These are phyloP conservation scores for western clawed frog (Xenopus tropicalis) DNA, from an alignment of 2,113 vertebrate species.

Conservation along the genomic window DNA sequence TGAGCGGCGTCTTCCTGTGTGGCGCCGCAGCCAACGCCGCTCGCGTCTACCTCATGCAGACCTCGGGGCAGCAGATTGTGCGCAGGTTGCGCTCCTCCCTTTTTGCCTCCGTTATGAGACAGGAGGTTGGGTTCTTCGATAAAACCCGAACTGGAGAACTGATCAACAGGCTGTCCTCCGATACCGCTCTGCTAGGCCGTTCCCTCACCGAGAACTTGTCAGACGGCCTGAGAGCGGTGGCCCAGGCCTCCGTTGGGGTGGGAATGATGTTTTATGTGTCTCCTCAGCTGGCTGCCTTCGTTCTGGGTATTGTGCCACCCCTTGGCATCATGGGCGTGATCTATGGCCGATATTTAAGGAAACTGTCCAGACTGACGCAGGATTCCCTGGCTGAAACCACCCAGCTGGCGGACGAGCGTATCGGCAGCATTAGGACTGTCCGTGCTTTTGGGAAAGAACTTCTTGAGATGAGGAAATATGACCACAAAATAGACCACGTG, in stretches of 20 bases:
- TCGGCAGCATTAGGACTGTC: conserved; percentile 93
- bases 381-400: conserved; percentile 91
- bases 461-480: conserved; percentile 77
- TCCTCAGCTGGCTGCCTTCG: conserved; percentile 84
- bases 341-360: conserved; percentile 85
- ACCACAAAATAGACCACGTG: conserved; percentile 69
- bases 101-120: conserved; percentile 87
- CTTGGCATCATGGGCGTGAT: conserved; percentile 76
- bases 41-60: conserved; percentile 94
- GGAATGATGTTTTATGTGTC: conserved; percentile 98
- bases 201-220: conserved; percentile 94
- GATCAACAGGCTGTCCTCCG: conserved; percentile 91
- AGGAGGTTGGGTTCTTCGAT: conserved; percentile 96
- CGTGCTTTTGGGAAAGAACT: conserved; percentile 91
- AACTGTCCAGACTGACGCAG: conserved; percentile 84
- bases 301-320: conserved; percentile 86
- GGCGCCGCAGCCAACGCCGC: conserved; percentile 86
- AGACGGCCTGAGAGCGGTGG: conserved; percentile 85
- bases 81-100: conserved; percentile 77
- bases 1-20: conserved; percentile 83
- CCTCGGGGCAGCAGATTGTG: conserved; percentile 88
- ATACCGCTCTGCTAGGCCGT: conserved; percentile 79
- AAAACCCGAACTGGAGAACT: conserved; percentile 89
- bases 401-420: conserved; percentile 93
- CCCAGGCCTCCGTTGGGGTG: conserved; percentile 83